Conservation (phyloP, 2,888 invertebrate species). For the Caradrina clavipalpis region DNA sequence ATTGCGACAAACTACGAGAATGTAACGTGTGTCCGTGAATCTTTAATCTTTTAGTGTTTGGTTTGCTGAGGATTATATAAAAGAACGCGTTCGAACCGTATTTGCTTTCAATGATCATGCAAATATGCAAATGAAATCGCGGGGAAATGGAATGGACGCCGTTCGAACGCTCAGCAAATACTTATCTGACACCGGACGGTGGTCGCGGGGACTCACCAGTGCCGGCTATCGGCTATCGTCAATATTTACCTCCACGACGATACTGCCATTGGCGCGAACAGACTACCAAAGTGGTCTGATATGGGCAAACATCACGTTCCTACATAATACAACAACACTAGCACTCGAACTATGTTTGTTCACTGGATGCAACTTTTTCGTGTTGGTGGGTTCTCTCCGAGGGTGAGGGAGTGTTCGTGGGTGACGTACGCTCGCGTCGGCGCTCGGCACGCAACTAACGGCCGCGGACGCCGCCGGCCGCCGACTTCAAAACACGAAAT, state of each 20-base stretch:
- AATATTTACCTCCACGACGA: slow-evolving; percentile 86
- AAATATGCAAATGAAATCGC: slow-evolving; percentile 71
- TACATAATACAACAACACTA: slow-evolving; percentile 74
- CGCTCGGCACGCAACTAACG: slow-evolving; percentile 83
- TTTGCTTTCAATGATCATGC: slow-evolving; percentile 65
- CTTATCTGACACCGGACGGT: slow-evolving; percentile 67
- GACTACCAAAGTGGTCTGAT: slow-evolving; percentile 69
- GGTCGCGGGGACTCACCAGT: slow-evolving; percentile 62
- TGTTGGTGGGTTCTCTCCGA: slow-evolving; percentile 63
- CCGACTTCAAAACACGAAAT: slow-evolving; percentile 79
- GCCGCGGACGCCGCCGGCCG: slow-evolving; percentile 70
- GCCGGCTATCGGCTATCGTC: slow-evolving; percentile 69
- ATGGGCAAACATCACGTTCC: slow-evolving; percentile 68
- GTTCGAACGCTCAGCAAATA: slow-evolving; percentile 69
- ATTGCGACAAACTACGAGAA: slow-evolving; percentile 45
- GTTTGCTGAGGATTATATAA: slow-evolving; percentile 29
- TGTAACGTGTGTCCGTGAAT: slow-evolving; percentile 15
- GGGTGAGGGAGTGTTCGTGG: slow-evolving; percentile 50
- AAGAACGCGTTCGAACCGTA: slow-evolving; percentile 40
- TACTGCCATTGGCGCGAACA: slow-evolving; percentile 76
- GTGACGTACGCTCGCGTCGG: slow-evolving; percentile 78
- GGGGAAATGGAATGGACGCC: slow-evolving; percentile 62
- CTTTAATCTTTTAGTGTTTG: slow-evolving; percentile 26
- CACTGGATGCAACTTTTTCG: slow-evolving; percentile 75
- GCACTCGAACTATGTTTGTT: slow-evolving; percentile 63